phyloP scores from a whole-genome alignment of 2,113 vertebrate species.

The Thalassarche chlororhynchos region DNA sequence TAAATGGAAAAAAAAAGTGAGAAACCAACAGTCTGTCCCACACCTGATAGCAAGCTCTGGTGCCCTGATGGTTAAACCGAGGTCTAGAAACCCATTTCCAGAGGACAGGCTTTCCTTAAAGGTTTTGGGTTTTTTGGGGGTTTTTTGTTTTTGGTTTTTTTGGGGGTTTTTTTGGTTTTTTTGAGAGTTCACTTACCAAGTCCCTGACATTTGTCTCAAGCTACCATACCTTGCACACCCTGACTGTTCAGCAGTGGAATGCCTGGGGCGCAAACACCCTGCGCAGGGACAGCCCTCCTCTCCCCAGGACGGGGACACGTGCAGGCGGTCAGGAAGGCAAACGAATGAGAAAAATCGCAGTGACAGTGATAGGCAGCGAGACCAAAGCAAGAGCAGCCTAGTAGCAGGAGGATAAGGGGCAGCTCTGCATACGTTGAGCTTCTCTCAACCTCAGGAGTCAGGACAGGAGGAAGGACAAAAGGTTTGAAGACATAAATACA shows the following conservation, averaged over 20 bases:
- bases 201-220: background rate
- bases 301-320: fast-evolving
- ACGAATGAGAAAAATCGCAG: fast-evolving
- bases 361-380: fast-evolving
- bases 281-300: background rate
- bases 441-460: background rate
- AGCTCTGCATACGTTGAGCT: background rate
- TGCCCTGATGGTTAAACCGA: background rate
- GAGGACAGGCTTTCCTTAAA: background rate
- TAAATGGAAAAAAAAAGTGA: background rate
- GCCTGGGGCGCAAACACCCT: too few relatives aligned
- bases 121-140: background rate
- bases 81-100: background rate
- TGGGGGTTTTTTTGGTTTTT: background rate
- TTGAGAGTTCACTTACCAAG: background rate
- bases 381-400: background rate
- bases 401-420: background rate
- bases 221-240: too few relatives aligned
- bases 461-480: background rate
- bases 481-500: background rate
- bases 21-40: background rate
- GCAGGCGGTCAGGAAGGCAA: background rate
- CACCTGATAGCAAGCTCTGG: background rate
- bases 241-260: background rate
- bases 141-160: background rate